These are phyloP conservation scores for Regulus satrapa DNA, from an alignment of 2,113 vertebrate species.

Conservation along the genomic window DNA sequence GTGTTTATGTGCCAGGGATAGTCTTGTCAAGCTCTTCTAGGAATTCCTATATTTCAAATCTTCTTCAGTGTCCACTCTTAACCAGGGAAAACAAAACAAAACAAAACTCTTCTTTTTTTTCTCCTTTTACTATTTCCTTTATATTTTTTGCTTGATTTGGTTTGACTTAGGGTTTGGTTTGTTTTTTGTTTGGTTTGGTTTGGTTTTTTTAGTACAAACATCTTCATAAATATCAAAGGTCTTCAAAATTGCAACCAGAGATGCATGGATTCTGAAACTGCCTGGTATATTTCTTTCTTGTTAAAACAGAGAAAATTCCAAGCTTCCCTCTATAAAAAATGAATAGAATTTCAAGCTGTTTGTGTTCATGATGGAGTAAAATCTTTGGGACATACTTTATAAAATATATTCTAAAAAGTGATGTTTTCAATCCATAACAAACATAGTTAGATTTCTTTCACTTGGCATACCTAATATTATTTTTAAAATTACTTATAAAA, in stretches of 20 bases:
- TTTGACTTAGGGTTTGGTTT: neutral
- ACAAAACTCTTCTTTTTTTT: neutral
- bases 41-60: neutral
- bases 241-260: neutral
- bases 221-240: neutral
- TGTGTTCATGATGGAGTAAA: neutral
- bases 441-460: neutral
- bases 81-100: neutral
- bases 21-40: neutral
- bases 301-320: neutral
- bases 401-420: neutral
- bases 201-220: neutral
- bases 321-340: neutral
- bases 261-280: neutral
- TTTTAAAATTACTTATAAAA: neutral
- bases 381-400: neutral
- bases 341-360: neutral
- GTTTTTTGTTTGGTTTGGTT: neutral
- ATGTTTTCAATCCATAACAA: neutral
- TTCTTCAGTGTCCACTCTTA: neutral
- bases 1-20: neutral
- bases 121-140: neutral
- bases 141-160: neutral
- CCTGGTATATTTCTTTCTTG: neutral
- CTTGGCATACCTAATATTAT: neutral